phyloP scores from a whole-genome alignment of 2,113 vertebrate genomes.

The Ameiurus melas region DNA sequence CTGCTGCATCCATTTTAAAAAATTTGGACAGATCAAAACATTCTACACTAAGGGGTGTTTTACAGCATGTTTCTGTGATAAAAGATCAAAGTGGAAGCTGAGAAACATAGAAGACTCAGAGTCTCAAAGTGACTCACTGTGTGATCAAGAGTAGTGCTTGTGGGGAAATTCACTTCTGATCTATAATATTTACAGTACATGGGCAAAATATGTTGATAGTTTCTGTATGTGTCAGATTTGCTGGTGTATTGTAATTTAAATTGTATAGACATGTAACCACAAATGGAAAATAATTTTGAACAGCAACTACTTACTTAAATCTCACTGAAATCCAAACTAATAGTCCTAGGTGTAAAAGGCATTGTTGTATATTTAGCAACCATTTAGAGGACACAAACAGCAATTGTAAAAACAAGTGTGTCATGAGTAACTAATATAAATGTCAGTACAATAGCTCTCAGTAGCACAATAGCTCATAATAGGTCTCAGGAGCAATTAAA shows the following conservation, averaged over 20 bases:
- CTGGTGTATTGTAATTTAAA: background rate
- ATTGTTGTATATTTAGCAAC: background rate
- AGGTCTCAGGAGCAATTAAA: background rate
- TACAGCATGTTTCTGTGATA: conserved; percentile 4
- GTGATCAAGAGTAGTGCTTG: background rate
- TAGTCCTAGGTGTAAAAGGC: background rate
- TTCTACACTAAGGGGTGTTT: background rate
- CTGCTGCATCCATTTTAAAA: background rate
- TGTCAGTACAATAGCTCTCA: background rate
- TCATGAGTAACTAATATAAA: background rate
- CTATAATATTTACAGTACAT: background rate
- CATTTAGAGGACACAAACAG: conserved; percentile 3
- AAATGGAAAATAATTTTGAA: background rate
- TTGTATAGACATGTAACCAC: background rate
- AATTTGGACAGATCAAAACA: conserved; percentile 17
- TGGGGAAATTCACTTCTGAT: background rate
- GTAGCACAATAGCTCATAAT: background rate
- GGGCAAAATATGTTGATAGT: background rate
- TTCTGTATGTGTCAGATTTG: background rate
- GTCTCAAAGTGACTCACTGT: background rate
- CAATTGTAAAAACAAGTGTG: background rate
- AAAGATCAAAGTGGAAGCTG: background rate
- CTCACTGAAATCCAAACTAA: background rate
- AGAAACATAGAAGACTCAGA: background rate
- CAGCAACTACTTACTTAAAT: background rate